These are phyloP conservation scores for Lerista edwardsae DNA, from an alignment of 2,797 vertebrate species.

Conservation along the genomic window DNA sequence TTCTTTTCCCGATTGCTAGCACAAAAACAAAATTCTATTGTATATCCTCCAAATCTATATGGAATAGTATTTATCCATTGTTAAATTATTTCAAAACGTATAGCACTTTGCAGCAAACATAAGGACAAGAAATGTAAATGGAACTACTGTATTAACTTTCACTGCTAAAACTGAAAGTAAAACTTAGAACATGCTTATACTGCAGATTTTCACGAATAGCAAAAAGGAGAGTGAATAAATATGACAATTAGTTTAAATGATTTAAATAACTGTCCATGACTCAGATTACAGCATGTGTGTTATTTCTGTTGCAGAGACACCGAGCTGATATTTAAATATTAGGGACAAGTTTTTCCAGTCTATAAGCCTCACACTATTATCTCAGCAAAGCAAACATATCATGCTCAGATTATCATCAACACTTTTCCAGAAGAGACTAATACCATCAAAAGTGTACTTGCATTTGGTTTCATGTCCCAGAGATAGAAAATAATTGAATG, in stretches of 20 bases:
- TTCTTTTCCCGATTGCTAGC: neutral
- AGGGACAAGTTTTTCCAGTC: neutral
- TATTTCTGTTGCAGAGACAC: neutral
- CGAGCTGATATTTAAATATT: neutral
- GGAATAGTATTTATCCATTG: too few species aligned
- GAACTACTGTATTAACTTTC: rapidly evolving
- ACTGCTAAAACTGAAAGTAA: neutral
- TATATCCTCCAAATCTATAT: neutral
- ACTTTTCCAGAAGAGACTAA: neutral
- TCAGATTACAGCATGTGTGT: neutral
- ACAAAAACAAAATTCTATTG: neutral
- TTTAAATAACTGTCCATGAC: too few species aligned
- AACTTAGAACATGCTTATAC: rapidly evolving
- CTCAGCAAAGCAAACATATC: neutral
- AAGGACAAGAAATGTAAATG: neutral
- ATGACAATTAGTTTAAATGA: neutral
- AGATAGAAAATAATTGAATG: neutral
- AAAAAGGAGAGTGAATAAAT: neutral
- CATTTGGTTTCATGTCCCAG: too few species aligned
- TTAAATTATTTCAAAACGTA: too few species aligned
- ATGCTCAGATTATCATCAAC: neutral
- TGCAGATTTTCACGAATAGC: rapidly evolving
- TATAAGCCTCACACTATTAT: rapidly evolving
- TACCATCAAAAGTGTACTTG: too few species aligned
- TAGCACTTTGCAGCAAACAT: rapidly evolving